Base-by-base conservation (phyloP, 2,888 invertebrate genomes). In the Agrochola lychnidis region DNA sequence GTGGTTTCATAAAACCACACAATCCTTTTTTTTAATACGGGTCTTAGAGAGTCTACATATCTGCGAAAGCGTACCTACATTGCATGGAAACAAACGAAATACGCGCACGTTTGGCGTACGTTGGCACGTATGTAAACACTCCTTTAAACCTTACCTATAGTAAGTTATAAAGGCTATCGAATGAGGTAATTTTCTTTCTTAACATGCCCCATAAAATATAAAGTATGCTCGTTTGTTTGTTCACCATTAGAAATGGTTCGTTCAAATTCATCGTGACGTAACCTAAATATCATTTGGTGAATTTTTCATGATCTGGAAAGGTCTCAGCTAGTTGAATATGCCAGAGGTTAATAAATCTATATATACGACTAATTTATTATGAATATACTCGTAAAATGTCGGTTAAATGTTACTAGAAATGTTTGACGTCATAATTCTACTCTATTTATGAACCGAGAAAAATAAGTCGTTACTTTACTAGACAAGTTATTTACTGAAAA, bases 251-350 rank as follows among this genome's bases (percentile, higher is more conserved):
- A 72, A 79, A 40, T 64, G n/a, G 82, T 85, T 71, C 61, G 45
- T 59, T 51, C 61, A 62, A 64, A 74, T 72, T 70, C 64, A 68
- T 36, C 45, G 51, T 78, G 82, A 82, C 77, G 85, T 51, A 70
- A 83, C 72, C 62, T 70, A 78, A 86, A 88, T 83, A 88, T 83
- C 70, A 73, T 83, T 75, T 62, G 53, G 62, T 86, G 79, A 88
- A 86, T 86, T 76, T 88, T 86, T 86, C 76, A 88, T 86, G 76
- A 75, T 61, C 53, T 61, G 30, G 25, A 78, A 78, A 81, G 83
- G 78, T 78, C 78, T 75, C 45, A 40, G 80, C 73, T 70, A 45
- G 66, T 73, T 22, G 48, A 69, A 87, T 78, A 85, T 79, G 64
- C 25, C 62, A 75, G 67, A 74, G 73, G 83, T 81, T 78, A 83